phyloP scores from a whole-genome alignment of 2,888 invertebrate genomes.

The Noctua comes region DNA sequence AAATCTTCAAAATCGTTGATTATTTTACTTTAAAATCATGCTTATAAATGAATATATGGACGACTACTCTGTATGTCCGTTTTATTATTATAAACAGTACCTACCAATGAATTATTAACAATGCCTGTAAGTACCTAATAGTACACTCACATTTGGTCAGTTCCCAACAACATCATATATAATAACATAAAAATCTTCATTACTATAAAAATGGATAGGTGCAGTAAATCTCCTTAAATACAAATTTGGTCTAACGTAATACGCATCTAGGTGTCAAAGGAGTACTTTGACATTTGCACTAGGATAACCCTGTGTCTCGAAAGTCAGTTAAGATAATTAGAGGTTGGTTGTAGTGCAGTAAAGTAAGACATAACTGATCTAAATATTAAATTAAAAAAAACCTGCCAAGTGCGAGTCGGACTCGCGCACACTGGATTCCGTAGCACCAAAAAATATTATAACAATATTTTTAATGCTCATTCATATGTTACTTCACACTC shows the following conservation, averaged over 20 bases:
- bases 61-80: not conserved
- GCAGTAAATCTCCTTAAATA: too few species aligned
- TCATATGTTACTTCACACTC: too few species aligned
- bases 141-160: not conserved
- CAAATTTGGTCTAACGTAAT: not conserved
- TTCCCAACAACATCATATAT: not conserved
- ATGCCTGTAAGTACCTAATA: not conserved
- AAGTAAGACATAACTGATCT: not conserved
- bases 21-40: not conserved
- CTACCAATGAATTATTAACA: not conserved
- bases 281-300: not conserved
- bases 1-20: not conserved
- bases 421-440: not conserved
- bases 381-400: not conserved
- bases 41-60: not conserved
- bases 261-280: not conserved
- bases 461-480: not conserved
- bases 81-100: not conserved
- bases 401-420: not conserved
- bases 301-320: not conserved
- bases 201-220: not conserved
- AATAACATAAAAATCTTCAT: too few species aligned
- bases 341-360: not conserved
- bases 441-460: not conserved
- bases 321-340: not conserved